Evolutionary conservation across 2,888 invertebrate species (phyloP).

Genomic region (Thymelicus acteon): DNA sequence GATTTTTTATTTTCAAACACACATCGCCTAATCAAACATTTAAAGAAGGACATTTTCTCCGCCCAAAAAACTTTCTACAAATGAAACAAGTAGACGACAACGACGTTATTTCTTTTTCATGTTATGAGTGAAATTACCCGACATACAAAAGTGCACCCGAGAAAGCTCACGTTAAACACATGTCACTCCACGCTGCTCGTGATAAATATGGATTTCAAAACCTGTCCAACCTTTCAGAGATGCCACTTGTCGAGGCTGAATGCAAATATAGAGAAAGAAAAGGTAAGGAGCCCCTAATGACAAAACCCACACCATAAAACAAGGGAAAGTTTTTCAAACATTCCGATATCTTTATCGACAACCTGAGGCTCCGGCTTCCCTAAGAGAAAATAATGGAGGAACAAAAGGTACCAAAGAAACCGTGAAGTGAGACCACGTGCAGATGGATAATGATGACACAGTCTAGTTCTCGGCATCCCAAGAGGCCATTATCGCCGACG

Average conservation of each 20-base stretch:
- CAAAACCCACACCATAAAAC: constrained; percentile 47
- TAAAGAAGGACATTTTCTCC: background rate
- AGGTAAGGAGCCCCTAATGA: constrained; percentile 48
- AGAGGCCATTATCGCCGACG: constrained; percentile 52
- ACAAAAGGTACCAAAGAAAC: constrained; percentile 41
- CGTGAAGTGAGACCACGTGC: constrained; percentile 55
- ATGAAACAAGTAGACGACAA: constrained; percentile 1
- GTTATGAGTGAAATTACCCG: constrained; percentile 5
- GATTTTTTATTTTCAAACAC: background rate
- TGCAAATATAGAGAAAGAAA: constrained; percentile 50
- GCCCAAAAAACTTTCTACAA: background rate
- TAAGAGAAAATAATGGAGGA: constrained; percentile 38
- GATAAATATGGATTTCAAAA: constrained; percentile 46
- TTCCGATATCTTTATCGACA: constrained; percentile 29
- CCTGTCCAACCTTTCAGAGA: constrained; percentile 50
- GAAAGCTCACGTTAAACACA: constrained; percentile 32
- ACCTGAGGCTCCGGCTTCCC: constrained; percentile 42
- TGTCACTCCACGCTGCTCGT: constrained; percentile 19
- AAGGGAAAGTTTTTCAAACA: constrained; percentile 40
- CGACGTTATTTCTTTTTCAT: background rate
- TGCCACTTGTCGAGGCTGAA: constrained; percentile 49
- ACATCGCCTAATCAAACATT: background rate
- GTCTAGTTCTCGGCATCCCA: constrained; percentile 61
- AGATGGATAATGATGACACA: constrained; percentile 58
- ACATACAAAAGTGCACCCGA: constrained; percentile 54